A percentile compares a stretch with the other conserved stretches of the same genome.
These are phyloP conservation scores for Graphium colonna DNA, from an alignment of 2,888 invertebrate genomes.

Conservation along the genomic window DNA sequence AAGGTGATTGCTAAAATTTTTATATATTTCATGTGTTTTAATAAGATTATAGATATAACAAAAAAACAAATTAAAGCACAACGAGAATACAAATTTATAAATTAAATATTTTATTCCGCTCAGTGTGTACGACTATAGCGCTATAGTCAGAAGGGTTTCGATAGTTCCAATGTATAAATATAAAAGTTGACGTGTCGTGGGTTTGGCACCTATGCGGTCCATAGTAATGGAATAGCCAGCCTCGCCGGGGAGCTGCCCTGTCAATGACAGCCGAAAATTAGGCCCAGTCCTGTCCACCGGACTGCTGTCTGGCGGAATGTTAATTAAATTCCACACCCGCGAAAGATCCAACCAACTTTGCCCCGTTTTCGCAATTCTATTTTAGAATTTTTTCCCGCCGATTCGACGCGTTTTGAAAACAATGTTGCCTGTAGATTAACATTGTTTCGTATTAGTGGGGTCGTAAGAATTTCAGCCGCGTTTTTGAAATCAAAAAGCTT, in stretches of 20 bases:
- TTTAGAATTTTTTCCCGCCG: slow-evolving; percentile 44
- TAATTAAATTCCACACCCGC: slow-evolving; percentile 60
- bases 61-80: too few relatives aligned
- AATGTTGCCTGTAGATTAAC: slow-evolving; percentile 18
- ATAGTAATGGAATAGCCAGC: slow-evolving; percentile 41
- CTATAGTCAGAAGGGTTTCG: not conserved
- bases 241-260: slow-evolving; percentile 46
- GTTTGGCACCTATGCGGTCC: slow-evolving; percentile 34
- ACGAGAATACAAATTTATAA: too few relatives aligned
- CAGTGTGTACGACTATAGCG: too few relatives aligned
- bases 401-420: slow-evolving; percentile 28
- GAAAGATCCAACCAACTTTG: slow-evolving; percentile 52
- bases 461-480: not conserved
- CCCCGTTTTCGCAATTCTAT: slow-evolving; percentile 42
- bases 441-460: slow-evolving; percentile 23
- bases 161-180: slow-evolving; percentile 1
- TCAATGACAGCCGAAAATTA: slow-evolving; percentile 62
- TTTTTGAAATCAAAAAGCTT: not conserved
- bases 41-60: too few relatives aligned
- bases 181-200: slow-evolving; percentile 2
- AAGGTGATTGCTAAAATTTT: too few relatives aligned
- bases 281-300: slow-evolving; percentile 44
- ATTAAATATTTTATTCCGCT: too few relatives aligned
- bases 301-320: slow-evolving; percentile 45
- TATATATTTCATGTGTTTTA: too few relatives aligned